A percentile compares a stretch with the other conserved stretches of the same genome.
These are phyloP conservation scores for Gari tellinella DNA, from an alignment of 2,888 invertebrate genomes.

Conservation along the genomic window DNA sequence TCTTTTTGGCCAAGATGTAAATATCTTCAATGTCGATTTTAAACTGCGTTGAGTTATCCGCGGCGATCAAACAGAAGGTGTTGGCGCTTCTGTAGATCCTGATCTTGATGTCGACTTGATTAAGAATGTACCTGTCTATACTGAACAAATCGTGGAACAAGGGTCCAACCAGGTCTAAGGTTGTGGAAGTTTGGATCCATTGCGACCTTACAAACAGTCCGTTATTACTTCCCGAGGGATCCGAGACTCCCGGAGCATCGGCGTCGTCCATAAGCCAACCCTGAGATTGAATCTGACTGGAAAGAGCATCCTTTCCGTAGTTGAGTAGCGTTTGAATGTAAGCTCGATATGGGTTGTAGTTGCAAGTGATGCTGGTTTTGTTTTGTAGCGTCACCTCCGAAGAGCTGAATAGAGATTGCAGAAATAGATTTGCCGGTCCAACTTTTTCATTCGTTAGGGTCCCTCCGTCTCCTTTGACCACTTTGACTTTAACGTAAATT, in stretches of 20 bases:
- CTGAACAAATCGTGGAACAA: slow-evolving; percentile 10
- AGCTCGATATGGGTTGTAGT: slow-evolving; percentile 39
- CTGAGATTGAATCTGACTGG: slow-evolving; percentile 28
- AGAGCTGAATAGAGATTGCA: too few species aligned
- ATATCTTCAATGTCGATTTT: slow-evolving; percentile 28
- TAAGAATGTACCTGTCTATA: slow-evolving; percentile 4
- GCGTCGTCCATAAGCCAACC: slow-evolving; percentile 23
- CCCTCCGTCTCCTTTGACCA: slow-evolving; percentile 23
- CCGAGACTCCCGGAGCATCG: slow-evolving; percentile 9
- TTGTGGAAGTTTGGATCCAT: slow-evolving; percentile 3
- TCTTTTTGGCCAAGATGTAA: slow-evolving; percentile 18
- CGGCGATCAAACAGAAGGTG: slow-evolving; percentile 30
- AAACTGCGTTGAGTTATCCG: slow-evolving; percentile 1
- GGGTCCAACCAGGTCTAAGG: slow-evolving; percentile 8
- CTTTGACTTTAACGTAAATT: slow-evolving; percentile 27
- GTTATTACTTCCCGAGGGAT: slow-evolving; percentile 3
- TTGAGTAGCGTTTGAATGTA: slow-evolving; percentile 36
- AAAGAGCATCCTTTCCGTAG: slow-evolving; percentile 28
- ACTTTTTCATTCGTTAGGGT: slow-evolving; percentile 16
- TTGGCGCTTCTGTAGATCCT: slow-evolving; percentile 28
- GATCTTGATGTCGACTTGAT: slow-evolving; percentile 18
- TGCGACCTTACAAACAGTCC: slow-evolving; percentile 3
- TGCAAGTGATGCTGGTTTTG: too few species aligned
- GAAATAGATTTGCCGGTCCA: slow-evolving; percentile 45
- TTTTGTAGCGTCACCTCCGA: slow-evolving; percentile 21